These are phyloP conservation scores for Aporophyla lueneburgensis DNA, from an alignment of 2,888 invertebrate species.

Conservation along the genomic window DNA sequence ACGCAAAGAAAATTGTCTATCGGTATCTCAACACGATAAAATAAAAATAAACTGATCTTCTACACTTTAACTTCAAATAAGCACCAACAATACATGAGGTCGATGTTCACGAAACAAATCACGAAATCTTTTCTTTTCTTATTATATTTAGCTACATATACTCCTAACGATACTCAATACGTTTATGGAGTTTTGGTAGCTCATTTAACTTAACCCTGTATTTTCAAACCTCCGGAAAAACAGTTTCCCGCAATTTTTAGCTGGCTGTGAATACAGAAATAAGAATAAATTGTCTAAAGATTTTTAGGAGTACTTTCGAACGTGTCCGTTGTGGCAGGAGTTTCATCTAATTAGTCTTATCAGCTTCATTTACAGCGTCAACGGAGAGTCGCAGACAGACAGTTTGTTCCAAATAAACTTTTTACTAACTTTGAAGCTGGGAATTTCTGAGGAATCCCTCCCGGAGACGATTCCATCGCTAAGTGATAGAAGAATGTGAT, in stretches of 20 bases:
- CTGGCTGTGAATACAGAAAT: conserved; percentile 2
- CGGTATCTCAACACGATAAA: neutral
- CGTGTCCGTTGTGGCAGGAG: conserved; percentile 37
- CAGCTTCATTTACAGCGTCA: conserved; percentile 53
- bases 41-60: neutral
- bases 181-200: neutral
- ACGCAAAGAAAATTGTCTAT: too few relatives aligned
- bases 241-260: neutral
- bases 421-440: conserved; percentile 49
- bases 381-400: conserved; percentile 34
- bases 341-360: conserved; percentile 57
- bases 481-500: conserved; percentile 51
- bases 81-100: too few relatives aligned
- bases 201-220: neutral
- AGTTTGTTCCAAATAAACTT: conserved; percentile 60
- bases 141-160: too few relatives aligned
- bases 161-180: too few relatives aligned
- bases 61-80: neutral
- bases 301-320: conserved; percentile 42
- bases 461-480: conserved; percentile 40
- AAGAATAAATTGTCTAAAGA: conserved; percentile 48
- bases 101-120: neutral
- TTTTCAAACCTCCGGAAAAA: neutral
- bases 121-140: neutral
- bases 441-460: conserved; percentile 53